phyloP scores from a whole-genome alignment of 2,797 vertebrate species.

The Ispidina lecontei region DNA sequence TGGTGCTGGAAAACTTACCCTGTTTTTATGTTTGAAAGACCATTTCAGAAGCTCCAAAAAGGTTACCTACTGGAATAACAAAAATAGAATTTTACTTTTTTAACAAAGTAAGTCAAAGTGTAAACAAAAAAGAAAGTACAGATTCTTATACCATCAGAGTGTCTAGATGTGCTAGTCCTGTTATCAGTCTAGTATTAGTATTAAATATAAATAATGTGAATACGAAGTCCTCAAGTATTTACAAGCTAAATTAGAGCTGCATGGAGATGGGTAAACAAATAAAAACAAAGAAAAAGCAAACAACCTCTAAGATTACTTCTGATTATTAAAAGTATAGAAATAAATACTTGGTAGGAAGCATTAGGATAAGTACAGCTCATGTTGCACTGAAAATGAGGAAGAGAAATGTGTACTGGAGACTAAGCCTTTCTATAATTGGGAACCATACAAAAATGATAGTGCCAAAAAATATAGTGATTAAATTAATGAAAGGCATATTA shows the following conservation, averaged over 20 bases:
- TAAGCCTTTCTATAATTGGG: not conserved
- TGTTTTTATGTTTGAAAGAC: not conserved
- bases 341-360: not conserved
- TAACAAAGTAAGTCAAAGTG: not conserved
- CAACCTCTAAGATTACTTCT: not conserved
- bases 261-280: not conserved
- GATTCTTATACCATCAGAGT: not conserved
- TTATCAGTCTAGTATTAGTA: not conserved
- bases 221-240: not conserved
- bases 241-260: not conserved
- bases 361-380: not conserved
- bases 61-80: not conserved
- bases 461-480: not conserved
- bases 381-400: not conserved
- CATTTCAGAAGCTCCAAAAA: not conserved
- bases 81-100: not conserved
- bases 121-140: not conserved
- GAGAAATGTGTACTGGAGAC: not conserved
- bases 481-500: not conserved
- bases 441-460: not conserved
- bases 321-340: constrained; percentile 1
- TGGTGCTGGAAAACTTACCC: not conserved
- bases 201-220: constrained; percentile 42
- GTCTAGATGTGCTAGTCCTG: not conserved
- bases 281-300: not conserved